These are phyloP conservation scores for Dromiciops gliroides DNA, from an alignment of 2,113 vertebrate genomes.

Conservation along the genomic window DNA sequence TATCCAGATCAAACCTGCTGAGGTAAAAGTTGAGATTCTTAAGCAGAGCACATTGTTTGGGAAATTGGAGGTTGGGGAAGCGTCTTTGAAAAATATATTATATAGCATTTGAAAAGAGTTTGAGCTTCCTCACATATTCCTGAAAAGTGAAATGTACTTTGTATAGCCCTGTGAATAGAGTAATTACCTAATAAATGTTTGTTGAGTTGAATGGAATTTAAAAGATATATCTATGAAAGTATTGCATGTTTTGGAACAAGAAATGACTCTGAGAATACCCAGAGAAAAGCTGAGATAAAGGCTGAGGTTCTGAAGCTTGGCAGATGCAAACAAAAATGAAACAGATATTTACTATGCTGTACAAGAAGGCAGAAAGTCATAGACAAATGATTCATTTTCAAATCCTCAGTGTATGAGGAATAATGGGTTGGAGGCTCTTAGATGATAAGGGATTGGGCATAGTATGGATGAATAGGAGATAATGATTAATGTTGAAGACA, in stretches of 20 bases:
- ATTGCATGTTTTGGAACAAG: background rate
- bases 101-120: background rate
- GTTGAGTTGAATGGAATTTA: background rate
- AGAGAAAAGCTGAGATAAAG: background rate
- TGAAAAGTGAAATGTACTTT: background rate
- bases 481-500: background rate
- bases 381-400: background rate
- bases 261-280: background rate
- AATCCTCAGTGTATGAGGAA: background rate
- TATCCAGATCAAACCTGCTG: background rate
- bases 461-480: background rate
- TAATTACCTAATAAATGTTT: background rate
- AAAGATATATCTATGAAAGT: background rate
- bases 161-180: background rate
- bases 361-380: background rate
- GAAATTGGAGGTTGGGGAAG: background rate
- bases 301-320: background rate
- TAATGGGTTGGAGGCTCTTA: background rate
- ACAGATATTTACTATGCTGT: background rate
- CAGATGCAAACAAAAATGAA: background rate
- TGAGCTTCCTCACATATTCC: background rate
- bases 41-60: background rate
- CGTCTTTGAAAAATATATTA: background rate
- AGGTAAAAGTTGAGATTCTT: background rate
- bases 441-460: background rate